Percentiles rank a stretch among this genome's conserved stretches.
These are phyloP conservation scores for Anthonomus grandis DNA, from an alignment of 1,140 invertebrate genomes.

Conservation along the genomic window DNA sequence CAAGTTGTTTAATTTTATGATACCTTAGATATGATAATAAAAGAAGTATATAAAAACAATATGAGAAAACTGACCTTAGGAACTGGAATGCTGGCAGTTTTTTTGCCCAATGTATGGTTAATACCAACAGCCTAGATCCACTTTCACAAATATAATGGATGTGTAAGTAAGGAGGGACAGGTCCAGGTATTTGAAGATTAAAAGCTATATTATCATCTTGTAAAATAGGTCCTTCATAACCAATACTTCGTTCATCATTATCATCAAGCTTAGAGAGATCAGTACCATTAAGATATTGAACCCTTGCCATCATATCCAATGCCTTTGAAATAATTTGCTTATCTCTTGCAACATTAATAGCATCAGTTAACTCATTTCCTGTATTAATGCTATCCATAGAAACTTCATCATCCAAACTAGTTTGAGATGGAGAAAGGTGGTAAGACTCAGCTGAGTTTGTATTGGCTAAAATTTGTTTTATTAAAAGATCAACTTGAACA, in stretches of 20 bases:
- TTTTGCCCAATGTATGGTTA: constrained; percentile 85
- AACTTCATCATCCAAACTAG: constrained; percentile 60
- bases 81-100: constrained; percentile 79
- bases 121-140: constrained; percentile 81
- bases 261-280: constrained; percentile 29
- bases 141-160: constrained; percentile 91
- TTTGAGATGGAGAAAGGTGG: constrained; percentile 45
- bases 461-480: constrained; percentile 13
- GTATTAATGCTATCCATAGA: constrained; percentile 55
- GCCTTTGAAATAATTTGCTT: constrained; percentile 69
- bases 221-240: constrained; percentile 60
- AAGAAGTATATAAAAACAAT: too few species aligned
- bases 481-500: not conserved
- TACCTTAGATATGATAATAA: too few species aligned
- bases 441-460: constrained; percentile 34
- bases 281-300: constrained; percentile 46
- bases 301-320: constrained; percentile 69
- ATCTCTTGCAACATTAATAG: constrained; percentile 61
- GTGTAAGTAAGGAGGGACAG: constrained; percentile 77
- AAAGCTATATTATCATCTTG: constrained; percentile 70
- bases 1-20: too few species aligned
- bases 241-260: constrained; percentile 42
- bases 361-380: constrained; percentile 57
- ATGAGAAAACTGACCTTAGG: constrained; percentile 57
- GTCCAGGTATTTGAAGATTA: constrained; percentile 76